Evolutionary conservation across 2,113 vertebrate species (phyloP).

Genomic region (Anoplopoma fimbria): DNA sequence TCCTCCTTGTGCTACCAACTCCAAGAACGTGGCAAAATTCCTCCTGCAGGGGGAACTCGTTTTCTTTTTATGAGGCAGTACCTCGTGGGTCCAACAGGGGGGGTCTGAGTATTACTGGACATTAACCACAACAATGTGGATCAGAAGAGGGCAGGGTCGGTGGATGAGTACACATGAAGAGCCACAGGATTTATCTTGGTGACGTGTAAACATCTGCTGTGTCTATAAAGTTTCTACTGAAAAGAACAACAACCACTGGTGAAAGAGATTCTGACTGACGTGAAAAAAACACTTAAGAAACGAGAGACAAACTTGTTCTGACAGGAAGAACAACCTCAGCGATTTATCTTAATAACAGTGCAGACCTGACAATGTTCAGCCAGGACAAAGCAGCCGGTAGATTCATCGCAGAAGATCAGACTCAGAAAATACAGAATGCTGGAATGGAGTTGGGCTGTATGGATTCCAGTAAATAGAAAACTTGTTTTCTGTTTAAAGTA

Average conservation of each 20-base stretch:
- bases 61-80: constrained; percentile 4
- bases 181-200: constrained; percentile 19
- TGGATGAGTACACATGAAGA: constrained; percentile 15
- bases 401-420: neutral
- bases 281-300: neutral
- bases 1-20: neutral
- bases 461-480: neutral
- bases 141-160: constrained; percentile 20
- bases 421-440: neutral
- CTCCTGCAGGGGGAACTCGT: constrained; percentile 42
- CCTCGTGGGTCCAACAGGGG: constrained; percentile 30
- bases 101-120: neutral
- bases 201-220: constrained; percentile 30
- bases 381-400: neutral
- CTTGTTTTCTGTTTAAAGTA: neutral
- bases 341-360: constrained; percentile 6
- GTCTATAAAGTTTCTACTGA: neutral
- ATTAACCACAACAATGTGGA: constrained; percentile 27
- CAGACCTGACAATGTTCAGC: neutral
- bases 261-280: neutral
- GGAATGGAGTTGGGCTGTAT: neutral
- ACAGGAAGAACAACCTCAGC: constrained; percentile 10
- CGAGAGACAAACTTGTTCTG: constrained; percentile 7
- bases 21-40: neutral
- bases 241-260: neutral